These are phyloP conservation scores for Capreolus pygargus DNA, from an alignment of 2,113 vertebrate species.

Conservation along the genomic window DNA sequence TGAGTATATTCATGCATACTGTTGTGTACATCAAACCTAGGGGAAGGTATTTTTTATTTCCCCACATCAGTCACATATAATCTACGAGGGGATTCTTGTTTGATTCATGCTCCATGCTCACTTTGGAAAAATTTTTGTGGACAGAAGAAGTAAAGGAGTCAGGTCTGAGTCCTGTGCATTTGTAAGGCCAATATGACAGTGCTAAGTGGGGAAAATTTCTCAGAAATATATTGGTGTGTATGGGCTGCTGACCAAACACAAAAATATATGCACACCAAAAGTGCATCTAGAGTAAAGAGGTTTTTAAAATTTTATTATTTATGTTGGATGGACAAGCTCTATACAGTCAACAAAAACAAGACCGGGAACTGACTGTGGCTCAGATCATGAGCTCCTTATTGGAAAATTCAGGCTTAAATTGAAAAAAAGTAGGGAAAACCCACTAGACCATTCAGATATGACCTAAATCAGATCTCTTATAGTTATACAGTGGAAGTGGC, in stretches of 20 bases:
- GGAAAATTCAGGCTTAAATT: not conserved
- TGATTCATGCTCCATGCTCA: not conserved
- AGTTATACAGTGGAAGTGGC: not conserved
- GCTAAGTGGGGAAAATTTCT: not conserved
- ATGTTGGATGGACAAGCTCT: not conserved
- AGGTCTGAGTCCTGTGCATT: not conserved
- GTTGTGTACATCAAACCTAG: not conserved
- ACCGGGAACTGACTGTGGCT: not conserved
- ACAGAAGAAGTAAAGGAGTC: rapidly evolving
- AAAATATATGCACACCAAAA: not conserved
- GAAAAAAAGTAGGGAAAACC: not conserved
- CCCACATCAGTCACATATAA: not conserved
- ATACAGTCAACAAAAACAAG: not conserved
- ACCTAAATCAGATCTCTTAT: not conserved
- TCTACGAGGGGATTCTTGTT: not conserved
- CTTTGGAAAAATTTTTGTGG: not conserved
- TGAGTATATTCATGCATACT: not conserved
- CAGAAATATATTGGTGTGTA: not conserved
- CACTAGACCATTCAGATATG: not conserved
- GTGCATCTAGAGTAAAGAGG: not conserved
- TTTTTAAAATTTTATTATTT: not conserved
- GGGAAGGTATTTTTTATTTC: not conserved
- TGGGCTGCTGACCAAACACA: not conserved
- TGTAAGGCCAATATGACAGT: not conserved
- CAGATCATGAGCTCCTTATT: not conserved